These are phyloP conservation scores for Drosophila suboccidentalis DNA, from an alignment of 2,888 invertebrate species.

Conservation along the genomic window DNA sequence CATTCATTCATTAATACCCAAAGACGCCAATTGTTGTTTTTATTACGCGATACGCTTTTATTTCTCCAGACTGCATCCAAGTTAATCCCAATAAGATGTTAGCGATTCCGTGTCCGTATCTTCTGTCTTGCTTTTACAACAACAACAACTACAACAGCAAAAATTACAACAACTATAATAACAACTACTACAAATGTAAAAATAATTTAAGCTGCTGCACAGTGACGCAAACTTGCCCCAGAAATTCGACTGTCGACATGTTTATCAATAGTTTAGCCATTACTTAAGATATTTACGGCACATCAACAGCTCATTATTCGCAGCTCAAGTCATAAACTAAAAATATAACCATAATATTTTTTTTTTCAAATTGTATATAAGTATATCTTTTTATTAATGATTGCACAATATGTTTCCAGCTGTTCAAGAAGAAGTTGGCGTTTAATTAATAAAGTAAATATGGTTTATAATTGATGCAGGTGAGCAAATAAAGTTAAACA, in stretches of 20 bases:
- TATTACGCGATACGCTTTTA: constrained; percentile 69
- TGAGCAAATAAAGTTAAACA: constrained; percentile 5
- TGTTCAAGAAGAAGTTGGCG: constrained; percentile 3
- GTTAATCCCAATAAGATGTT: constrained; percentile 74
- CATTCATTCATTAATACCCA: constrained; percentile 75
- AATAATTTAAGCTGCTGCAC: constrained; percentile 39
- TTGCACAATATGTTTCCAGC: constrained; percentile 9
- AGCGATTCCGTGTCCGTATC: constrained; percentile 47
- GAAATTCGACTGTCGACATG: constrained; percentile 29
- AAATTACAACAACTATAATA: constrained; percentile 21
- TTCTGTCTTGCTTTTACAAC: constrained; percentile 45
- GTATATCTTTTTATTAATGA: background rate
- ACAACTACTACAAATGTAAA: constrained; percentile 7
- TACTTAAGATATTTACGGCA: constrained; percentile 34
- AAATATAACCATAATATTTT: constrained; percentile 10
- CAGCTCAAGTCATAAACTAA: constrained; percentile 18
- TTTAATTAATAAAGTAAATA: constrained; percentile 12
- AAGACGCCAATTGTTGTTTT: constrained; percentile 65
- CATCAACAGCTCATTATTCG: constrained; percentile 32
- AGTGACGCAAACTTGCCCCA: constrained; percentile 35
- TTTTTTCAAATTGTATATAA: constrained; percentile 7
- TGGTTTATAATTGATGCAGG: constrained; percentile 3
- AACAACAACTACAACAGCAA: constrained; percentile 10
- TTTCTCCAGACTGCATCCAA: constrained; percentile 62
- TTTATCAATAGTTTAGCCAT: constrained; percentile 34